Evolutionary conservation across 1,140 invertebrate genomes (phyloP).

Genomic region (Camponotus pennsylvanicus): DNA sequence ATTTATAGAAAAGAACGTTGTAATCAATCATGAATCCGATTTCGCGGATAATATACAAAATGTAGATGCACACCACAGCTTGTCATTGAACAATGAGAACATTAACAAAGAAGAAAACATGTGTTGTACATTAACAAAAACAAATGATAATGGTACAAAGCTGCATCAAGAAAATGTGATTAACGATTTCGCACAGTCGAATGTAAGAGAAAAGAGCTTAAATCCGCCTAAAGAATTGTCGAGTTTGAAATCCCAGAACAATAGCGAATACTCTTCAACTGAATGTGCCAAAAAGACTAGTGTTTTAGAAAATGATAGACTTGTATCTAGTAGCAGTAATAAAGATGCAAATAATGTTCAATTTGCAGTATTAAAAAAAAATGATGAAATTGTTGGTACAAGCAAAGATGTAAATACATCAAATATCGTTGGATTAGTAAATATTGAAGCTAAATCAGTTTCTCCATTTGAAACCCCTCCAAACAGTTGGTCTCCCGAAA

Average conservation of each 20-base stretch:
- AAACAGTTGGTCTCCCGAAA: slow-evolving; percentile 79
- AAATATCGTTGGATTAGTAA: slow-evolving; percentile 39
- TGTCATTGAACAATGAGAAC: neutral
- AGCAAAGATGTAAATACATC: slow-evolving; percentile 22
- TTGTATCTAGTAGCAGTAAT: neutral
- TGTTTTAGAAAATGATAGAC: slow-evolving; percentile 1
- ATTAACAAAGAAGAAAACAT: slow-evolving; percentile 1
- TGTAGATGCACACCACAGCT: neutral
- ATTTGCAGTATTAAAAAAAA: slow-evolving; percentile 36
- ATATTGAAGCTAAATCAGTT: slow-evolving; percentile 56
- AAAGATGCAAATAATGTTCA: slow-evolving; percentile 29
- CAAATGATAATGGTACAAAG: neutral
- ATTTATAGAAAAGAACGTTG: neutral
- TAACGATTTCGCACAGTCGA: neutral
- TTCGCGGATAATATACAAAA: neutral
- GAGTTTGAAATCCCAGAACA: neutral
- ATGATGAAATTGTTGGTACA: slow-evolving; percentile 28
- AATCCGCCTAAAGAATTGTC: slow-evolving; percentile 35
- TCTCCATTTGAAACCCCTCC: slow-evolving; percentile 69
- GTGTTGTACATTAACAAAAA: neutral
- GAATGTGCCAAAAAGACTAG: slow-evolving; percentile 68
- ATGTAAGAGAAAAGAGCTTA: neutral
- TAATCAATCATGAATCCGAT: slow-evolving; percentile 26
- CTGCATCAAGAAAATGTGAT: neutral
- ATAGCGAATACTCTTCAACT: slow-evolving; percentile 5